phyloP scores from a whole-genome alignment of 2,113 vertebrate species.

The Malurus alboscapulatus region DNA sequence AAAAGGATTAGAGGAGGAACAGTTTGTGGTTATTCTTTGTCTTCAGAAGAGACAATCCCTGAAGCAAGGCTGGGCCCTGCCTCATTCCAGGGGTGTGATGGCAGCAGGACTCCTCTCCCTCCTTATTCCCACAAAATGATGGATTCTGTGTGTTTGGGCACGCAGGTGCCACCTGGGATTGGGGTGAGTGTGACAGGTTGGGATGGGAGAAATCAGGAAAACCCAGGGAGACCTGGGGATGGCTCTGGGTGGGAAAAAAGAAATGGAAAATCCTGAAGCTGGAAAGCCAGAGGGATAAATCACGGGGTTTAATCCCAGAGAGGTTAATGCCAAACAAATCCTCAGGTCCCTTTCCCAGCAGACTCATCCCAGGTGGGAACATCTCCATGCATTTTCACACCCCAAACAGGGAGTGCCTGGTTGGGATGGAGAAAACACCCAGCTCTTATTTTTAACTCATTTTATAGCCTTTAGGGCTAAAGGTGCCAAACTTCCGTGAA shows the following conservation, averaged over 20 bases:
- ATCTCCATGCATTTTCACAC: background rate
- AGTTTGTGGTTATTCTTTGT: background rate
- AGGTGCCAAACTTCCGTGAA: background rate
- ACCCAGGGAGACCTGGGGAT: background rate
- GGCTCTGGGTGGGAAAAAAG: background rate
- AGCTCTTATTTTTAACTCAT: background rate
- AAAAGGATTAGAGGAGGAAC: background rate
- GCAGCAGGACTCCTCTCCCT: background rate
- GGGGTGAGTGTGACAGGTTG: background rate
- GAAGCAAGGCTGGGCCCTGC: background rate
- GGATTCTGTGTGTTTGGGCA: background rate
- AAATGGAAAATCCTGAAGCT: background rate
- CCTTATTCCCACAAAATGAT: background rate
- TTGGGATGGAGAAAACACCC: background rate
- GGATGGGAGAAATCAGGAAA: background rate
- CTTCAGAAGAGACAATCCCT: background rate
- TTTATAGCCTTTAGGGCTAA: background rate
- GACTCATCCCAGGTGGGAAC: background rate
- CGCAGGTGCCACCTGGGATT: rapidly evolving
- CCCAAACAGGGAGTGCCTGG: rapidly evolving
- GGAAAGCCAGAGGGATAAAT: background rate
- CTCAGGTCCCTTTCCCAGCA: background rate
- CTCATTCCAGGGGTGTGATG: background rate
- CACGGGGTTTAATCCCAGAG: background rate
- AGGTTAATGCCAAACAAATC: background rate